A percentile compares a stretch with the other conserved stretches of the same genome.
Evolutionary conservation across 2,113 vertebrate genomes (phyloP).

Genomic region (Podarcis muralis): DNA sequence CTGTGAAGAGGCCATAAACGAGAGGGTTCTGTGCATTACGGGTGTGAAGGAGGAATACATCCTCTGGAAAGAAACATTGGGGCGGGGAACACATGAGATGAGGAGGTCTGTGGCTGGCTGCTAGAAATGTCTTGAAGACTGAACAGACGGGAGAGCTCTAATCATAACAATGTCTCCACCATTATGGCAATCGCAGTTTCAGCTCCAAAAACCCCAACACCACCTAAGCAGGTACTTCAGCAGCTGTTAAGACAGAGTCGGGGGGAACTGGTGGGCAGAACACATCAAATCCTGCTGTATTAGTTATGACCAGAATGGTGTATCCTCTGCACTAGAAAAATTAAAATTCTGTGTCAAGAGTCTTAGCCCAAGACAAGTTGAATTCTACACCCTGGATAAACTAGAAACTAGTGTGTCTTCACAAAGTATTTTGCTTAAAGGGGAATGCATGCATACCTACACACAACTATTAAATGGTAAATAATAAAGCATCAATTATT

Average conservation of each 20-base stretch:
- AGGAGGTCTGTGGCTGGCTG: background rate
- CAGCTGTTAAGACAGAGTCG: background rate
- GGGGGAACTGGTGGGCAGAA: background rate
- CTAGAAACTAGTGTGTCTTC: too few species aligned
- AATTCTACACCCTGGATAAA: too few species aligned
- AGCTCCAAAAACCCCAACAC: background rate
- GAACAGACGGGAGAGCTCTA: background rate
- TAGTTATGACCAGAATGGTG: background rate
- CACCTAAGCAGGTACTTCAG: background rate
- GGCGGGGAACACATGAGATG: too few species aligned
- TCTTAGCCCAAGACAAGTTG: too few species aligned
- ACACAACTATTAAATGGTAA: too few species aligned
- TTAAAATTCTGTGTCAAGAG: background rate
- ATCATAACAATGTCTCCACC: background rate
- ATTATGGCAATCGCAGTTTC: background rate
- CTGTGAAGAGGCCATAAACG: slow-evolving; percentile 85
- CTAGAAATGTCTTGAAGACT: too few species aligned
- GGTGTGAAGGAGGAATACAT: slow-evolving; percentile 84
- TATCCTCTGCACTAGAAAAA: background rate
- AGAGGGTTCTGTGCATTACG: slow-evolving; percentile 83
- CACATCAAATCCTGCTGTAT: background rate
- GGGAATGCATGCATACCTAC: too few species aligned
- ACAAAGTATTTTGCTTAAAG: too few species aligned
- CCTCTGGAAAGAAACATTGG: slow-evolving; percentile 72
- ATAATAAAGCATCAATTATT: too few species aligned